Conservation (phyloP, 2,113 vertebrate species). For the Columbina picui region DNA sequence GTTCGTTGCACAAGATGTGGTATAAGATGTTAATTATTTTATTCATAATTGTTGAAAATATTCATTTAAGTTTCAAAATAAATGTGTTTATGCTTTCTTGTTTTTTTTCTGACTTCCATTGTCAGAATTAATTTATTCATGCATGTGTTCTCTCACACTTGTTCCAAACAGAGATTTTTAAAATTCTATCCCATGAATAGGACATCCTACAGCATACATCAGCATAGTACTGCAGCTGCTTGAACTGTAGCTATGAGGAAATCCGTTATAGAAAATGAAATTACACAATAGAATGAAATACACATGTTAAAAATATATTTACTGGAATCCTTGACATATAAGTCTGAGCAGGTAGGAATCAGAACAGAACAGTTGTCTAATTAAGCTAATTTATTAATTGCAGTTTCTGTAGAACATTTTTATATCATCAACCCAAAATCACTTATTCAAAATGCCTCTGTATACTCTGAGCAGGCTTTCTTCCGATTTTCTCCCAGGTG, state of each 20-base stretch:
- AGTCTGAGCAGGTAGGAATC: neutral
- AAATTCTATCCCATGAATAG: neutral
- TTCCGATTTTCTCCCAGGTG: neutral
- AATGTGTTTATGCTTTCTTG: conserved; percentile 27
- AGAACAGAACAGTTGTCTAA: neutral
- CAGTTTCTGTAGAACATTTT: neutral
- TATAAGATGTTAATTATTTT: conserved; percentile 41
- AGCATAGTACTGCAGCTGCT: neutral
- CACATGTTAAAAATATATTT: neutral
- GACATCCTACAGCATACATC: neutral
- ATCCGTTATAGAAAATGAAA: neutral
- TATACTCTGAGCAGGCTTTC: neutral
- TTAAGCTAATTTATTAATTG: neutral
- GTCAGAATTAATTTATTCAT: conserved; percentile 36
- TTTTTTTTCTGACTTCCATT: conserved; percentile 11
- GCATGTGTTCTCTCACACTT: neutral
- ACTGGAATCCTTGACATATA: neutral
- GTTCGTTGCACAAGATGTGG: conserved; percentile 24
- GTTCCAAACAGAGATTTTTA: neutral
- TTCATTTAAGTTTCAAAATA: conserved; percentile 53
- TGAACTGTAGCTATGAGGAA: neutral
- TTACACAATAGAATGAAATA: neutral
- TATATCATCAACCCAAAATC: neutral
- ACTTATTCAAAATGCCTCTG: neutral
- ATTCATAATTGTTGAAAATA: conserved; percentile 61